Evolutionary conservation across 2,888 invertebrate species (phyloP), one percentile per base, ranked within the genome.

Genomic region (Mimas tiliae): DNA sequence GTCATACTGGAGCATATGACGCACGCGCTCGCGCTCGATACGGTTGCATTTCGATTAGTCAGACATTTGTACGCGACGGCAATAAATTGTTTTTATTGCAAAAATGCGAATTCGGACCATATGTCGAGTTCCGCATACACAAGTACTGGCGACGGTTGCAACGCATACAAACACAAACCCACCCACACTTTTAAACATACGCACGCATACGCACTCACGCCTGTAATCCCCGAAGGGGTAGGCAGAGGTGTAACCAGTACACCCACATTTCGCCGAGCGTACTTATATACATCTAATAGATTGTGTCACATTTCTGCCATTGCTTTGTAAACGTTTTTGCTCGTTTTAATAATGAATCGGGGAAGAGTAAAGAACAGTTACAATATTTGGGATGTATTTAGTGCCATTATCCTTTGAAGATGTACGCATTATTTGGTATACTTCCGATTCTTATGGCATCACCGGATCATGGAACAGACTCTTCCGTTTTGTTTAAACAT

Each of bases 41-140:
- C 53, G 27, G 53, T 53, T n/a, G 27, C 33, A 14, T 7, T n/a
- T 53, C 53, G 53, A 53, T n/a, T 34, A 33, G n/a, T 53, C 53
- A 53, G n/a, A 53, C 33, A 34, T 33, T n/a, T n/a, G 33, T 33
- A 33, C n/a, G 33, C 53, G 33, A 33, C 11, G 33, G 53, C 33
- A 53, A 53, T 27, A 53, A 33, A 34, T 53, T 8, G 33, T 53
- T 53, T 53, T 33, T 53, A 14, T 53, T 53, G 53, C 33, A 53
- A 33, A 52, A 53, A 53, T 33, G 27, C 1, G 53, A 53, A 33
- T 53, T 53, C 33, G 27, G 33, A 11, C 53, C 53, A 53, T 33
- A 53, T 33, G 53, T 53, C n/a, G 52, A 8, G 53, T 33, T 53
- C 53, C 53, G 53, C n/a, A 8, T 7, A 7, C 38, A 38, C 38